Evolutionary conservation across 1,140 invertebrate genomes (phyloP).

Genomic region (Steinernema feltiae): DNA sequence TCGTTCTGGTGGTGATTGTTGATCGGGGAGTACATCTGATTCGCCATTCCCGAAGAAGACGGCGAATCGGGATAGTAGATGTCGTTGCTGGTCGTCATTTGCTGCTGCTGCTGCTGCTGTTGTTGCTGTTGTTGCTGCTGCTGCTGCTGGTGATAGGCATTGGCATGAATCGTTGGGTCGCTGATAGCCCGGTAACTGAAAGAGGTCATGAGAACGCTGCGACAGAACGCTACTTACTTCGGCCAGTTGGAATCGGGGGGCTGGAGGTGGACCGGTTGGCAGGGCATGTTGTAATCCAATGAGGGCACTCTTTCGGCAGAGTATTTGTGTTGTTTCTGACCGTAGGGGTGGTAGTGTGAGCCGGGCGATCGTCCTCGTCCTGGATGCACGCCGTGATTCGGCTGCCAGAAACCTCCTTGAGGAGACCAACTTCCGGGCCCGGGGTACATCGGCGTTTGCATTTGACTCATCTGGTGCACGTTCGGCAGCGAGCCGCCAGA

Average conservation of each 20-base stretch:
- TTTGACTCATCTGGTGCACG: slow-evolving; percentile 36
- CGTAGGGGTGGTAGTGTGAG: background rate
- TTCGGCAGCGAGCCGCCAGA: slow-evolving; percentile 47
- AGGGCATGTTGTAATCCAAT: background rate
- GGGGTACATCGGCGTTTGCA: background rate
- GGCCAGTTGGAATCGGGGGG: background rate
- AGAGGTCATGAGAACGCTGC: background rate
- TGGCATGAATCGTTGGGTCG: background rate
- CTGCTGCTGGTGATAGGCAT: background rate
- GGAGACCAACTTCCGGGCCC: background rate
- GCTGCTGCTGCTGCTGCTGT: no score
- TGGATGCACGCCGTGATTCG: background rate
- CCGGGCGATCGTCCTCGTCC: background rate
- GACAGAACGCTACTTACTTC: background rate
- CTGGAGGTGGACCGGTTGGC: background rate
- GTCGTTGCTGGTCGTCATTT: background rate
- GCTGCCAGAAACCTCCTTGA: background rate
- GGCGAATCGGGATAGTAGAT: background rate
- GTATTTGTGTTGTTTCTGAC: slow-evolving; percentile 2
- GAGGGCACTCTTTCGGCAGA: background rate
- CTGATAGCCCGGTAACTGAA: background rate
- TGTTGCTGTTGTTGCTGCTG: no score
- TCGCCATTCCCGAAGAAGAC: background rate
- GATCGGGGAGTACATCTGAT: background rate
- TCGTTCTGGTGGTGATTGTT: background rate